These are phyloP conservation scores for Balaenoptera acutorostrata DNA, from an alignment of 2,113 vertebrate species.

Conservation along the genomic window DNA sequence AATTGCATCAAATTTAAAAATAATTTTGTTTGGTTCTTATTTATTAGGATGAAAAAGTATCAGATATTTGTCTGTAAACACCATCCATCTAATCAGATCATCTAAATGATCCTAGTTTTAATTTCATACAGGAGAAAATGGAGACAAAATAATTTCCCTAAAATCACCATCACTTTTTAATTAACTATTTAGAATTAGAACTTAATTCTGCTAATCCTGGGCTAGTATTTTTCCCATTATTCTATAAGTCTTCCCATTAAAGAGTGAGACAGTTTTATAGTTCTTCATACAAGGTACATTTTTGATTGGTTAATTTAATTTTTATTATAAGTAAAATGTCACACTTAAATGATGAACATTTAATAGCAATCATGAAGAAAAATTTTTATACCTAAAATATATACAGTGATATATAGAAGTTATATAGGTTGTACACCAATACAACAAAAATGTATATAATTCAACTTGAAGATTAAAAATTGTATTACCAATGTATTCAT, in stretches of 20 bases:
- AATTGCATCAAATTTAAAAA: neutral
- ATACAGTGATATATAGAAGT: neutral
- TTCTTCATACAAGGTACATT: neutral
- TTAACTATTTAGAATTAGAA: neutral
- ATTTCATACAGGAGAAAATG: neutral
- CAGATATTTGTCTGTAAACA: neutral
- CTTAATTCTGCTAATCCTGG: neutral
- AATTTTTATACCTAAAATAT: neutral
- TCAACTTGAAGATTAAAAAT: neutral
- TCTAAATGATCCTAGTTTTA: neutral
- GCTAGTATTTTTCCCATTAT: neutral
- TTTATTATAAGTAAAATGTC: neutral
- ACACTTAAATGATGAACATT: neutral
- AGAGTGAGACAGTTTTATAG: neutral
- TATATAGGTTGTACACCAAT: neutral
- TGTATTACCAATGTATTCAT: neutral
- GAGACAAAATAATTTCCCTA: neutral
- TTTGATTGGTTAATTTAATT: neutral
- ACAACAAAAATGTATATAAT: neutral
- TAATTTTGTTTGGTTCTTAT: neutral
- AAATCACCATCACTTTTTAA: neutral
- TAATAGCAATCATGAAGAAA: constrained; percentile 8
- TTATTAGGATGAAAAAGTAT: neutral
- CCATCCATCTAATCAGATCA: neutral
- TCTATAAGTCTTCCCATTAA: neutral